Evolutionary conservation across 2,888 invertebrate species (phyloP), one percentile per base, ranked within the genome.

Genomic region (Rhaphigaster nebulosa): DNA sequence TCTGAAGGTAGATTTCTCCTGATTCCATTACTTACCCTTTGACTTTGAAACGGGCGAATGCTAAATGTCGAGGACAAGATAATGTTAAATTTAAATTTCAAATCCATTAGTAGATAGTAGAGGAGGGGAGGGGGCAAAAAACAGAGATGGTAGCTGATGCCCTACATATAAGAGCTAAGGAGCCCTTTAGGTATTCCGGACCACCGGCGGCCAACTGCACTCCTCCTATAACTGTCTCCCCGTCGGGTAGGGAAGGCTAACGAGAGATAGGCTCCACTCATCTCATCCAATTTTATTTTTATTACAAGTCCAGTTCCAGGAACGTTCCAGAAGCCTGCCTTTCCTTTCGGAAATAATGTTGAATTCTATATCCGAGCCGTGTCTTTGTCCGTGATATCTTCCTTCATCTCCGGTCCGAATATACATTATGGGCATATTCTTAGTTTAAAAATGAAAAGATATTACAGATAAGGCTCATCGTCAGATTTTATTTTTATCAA

Each of bases 1-100:
- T 6, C 1, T 1, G 60, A 18, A n/a, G 70, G 38, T 15, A 38
- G 34, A 76, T 76, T 38, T 76, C 70, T 15, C 2, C n/a, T 15
- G 18, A 76, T 76, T 76, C 29, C 20, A 76, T 76, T 76, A 76
- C 70, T 38, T 76, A 20, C 0, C 70, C 70, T 76, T 76, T 76
- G 70, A 38, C 70, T 76, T 76, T 76, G 70, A 76, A 3, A 76
- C 70, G 70, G 70, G 70, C 34, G 34, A 76, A 23, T 76, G 70
- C 70, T 76, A 20, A 20, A 76, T 76, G 70, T 10, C 70, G 18
- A 38, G 38, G 70, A 76, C 70, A 76, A 76, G 70, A 34, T 76
- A 76, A 76, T 76, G 38, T 76, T 8, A 76, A 76, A 76, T 76
- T 76, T 76, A 38, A 76, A 76, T 76, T 76, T 76, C 70, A 76